Conservation (phyloP, 2,888 invertebrate genomes). For the Sarcophaga subvicina region DNA sequence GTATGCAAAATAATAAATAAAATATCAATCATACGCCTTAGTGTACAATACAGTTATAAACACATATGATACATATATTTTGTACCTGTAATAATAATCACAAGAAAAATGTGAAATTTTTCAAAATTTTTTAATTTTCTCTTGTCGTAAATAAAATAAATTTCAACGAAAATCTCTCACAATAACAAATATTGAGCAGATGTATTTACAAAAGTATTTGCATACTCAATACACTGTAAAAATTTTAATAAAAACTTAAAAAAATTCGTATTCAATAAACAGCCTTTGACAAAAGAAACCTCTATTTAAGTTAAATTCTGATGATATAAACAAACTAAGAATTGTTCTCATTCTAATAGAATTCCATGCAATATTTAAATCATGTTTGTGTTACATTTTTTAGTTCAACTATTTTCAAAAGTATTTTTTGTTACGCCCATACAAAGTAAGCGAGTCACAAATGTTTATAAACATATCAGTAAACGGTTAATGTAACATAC, state of each 20-base stretch:
- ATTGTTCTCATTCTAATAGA: no score
- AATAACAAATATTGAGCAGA: slow-evolving; percentile 40
- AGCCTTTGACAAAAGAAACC: no score
- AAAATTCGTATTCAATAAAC: no score
- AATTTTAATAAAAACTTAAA: no score
- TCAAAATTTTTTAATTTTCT: slow-evolving; percentile 26
- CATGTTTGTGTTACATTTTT: no score
- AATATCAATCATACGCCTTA: slow-evolving; percentile 56
- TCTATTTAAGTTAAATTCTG: no score
- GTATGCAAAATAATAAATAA: slow-evolving; percentile 9
- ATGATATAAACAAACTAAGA: no score
- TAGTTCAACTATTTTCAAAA: no score
- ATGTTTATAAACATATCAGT: no score
- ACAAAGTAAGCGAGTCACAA: no score
- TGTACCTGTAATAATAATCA: slow-evolving; percentile 29
- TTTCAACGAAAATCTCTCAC: background rate
- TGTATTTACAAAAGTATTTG: slow-evolving; percentile 40
- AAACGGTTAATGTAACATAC: background rate
- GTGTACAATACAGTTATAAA: slow-evolving; percentile 39
- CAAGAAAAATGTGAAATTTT: slow-evolving; percentile 38
- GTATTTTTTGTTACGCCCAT: no score
- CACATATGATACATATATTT: background rate
- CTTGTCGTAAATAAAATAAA: background rate
- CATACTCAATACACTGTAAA: background rate
- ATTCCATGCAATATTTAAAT: no score